phyloP scores from a whole-genome alignment of 2,888 invertebrate species.

The Taphrorychus bicolor region DNA sequence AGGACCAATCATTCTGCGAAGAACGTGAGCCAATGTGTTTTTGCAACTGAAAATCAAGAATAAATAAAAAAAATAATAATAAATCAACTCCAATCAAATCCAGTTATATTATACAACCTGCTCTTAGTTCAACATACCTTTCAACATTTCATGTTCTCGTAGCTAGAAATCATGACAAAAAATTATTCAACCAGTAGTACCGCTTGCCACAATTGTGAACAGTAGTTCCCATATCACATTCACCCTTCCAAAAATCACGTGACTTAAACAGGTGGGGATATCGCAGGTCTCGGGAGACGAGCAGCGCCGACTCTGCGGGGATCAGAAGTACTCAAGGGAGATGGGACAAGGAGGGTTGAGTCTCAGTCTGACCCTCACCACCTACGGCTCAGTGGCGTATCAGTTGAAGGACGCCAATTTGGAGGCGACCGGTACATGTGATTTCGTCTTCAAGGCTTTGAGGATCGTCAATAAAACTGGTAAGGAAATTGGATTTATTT shows the following conservation, averaged over 20 bases:
- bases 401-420: conserved; percentile 81
- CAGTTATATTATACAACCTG: no score
- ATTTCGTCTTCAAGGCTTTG: conserved; percentile 75
- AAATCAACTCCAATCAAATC: no score
- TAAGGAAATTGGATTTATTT: conserved; percentile 53
- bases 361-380: conserved; percentile 63
- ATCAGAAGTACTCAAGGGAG: conserved; percentile 65
- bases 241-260: conserved; percentile 27
- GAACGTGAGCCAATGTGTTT: no score
- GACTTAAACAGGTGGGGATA: conserved; percentile 53
- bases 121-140: no score
- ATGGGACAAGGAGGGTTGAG: conserved; percentile 59
- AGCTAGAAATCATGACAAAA: no score
- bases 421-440: conserved; percentile 76
- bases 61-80: no score
- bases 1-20: no score
- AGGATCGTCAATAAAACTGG: conserved; percentile 77
- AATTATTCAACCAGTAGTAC: no score
- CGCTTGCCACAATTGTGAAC: neutral
- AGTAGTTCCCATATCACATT: conserved; percentile 13
- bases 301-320: conserved; percentile 71
- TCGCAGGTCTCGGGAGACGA: conserved; percentile 77
- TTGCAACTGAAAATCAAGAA: no score
- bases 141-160: no score
- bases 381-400: conserved; percentile 80